These are phyloP conservation scores for Athripsodes cinereus DNA, from an alignment of 2,888 invertebrate genomes.

Conservation along the genomic window DNA sequence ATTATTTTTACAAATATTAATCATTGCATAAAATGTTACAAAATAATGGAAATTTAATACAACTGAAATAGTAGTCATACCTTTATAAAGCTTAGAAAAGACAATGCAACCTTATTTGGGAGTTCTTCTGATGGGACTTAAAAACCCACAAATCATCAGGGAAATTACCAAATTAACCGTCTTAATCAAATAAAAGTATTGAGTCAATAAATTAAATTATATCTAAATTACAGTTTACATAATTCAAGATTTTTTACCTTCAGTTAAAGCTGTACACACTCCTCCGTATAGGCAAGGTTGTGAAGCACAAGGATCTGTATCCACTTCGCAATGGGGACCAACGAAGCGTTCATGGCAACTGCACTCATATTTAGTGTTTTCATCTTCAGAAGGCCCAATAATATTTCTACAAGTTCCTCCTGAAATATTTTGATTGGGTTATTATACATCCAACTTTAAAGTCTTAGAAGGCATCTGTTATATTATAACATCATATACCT, in stretches of 20 bases:
- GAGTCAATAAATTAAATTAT: not conserved
- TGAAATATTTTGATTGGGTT: too few relatives aligned
- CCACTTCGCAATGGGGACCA: constrained; percentile 71
- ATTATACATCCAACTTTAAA: too few relatives aligned
- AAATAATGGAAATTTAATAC: too few relatives aligned
- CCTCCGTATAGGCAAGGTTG: constrained; percentile 70
- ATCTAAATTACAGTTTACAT: not conserved
- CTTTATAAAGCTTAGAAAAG: too few relatives aligned
- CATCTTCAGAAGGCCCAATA: constrained; percentile 39
- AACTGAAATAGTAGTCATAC: too few relatives aligned
- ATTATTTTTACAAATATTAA: not conserved
- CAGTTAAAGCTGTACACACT: constrained; percentile 46
- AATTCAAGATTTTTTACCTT: constrained; percentile 32
- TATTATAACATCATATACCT: too few relatives aligned
- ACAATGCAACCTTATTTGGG: too few relatives aligned
- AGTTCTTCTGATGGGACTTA: too few relatives aligned
- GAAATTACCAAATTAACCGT: not conserved
- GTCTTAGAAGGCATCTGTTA: not conserved
- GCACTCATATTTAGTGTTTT: constrained; percentile 58
- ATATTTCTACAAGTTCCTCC: constrained; percentile 48
- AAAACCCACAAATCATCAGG: too few relatives aligned
- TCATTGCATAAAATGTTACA: too few relatives aligned
- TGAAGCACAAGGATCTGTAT: constrained; percentile 72
- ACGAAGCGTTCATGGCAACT: constrained; percentile 62
- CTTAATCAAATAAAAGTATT: not conserved